Base-by-base conservation (phyloP, 1,140 invertebrate species). In the Octopus sinensis region DNA sequence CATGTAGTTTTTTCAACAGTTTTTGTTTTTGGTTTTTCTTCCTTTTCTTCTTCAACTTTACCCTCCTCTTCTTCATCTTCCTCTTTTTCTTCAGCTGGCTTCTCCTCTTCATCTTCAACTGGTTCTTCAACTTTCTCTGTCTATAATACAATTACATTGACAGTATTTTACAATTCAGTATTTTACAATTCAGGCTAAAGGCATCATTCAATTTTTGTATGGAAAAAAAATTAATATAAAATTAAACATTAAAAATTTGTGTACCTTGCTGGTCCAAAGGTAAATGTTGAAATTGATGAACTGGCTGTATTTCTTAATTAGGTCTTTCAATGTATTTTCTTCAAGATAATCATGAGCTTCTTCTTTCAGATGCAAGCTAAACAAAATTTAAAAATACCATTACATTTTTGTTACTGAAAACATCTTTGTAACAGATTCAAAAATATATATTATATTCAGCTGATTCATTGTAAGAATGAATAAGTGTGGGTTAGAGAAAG, bases 201-300 rank as follows among this genome's bases (percentile, higher is more conserved):
- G 3, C 30, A 43, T 43, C 30, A 43, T 43, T 1, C 30, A 43
- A 43, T 43, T 43, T 43, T 43, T 43, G 30, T 43, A 43, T 43
- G 30, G 30, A 1, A 43, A 43, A 43, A 43, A 1, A 43, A 43
- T 43, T 43, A 43, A 43, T 43, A 43, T 43, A 43, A 43, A 43
- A 43, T 43, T 43, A 43, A 43, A 43, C 30, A 43, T 43, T 43
- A 43, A 43, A 43, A 43, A 43, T 43, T 43, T 43, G 30, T 43
- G 30, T 88, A 93, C 92, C 88, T 96, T 98, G 89, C 96, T 97
- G 68, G 95, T 93, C 98, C 98, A 99, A 87, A 99, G 90, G 90
- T 96, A 96, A 87, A 99, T 99, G 30, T 96, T 96, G 93, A 99
- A 99, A 91, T 99, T 99, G 86, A 99, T 99, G 91, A 99, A 99